Evolutionary conservation across 2,113 vertebrate genomes (phyloP), one percentile per base, ranked within the genome.

Genomic region (Potamarius usumacintae): DNA sequence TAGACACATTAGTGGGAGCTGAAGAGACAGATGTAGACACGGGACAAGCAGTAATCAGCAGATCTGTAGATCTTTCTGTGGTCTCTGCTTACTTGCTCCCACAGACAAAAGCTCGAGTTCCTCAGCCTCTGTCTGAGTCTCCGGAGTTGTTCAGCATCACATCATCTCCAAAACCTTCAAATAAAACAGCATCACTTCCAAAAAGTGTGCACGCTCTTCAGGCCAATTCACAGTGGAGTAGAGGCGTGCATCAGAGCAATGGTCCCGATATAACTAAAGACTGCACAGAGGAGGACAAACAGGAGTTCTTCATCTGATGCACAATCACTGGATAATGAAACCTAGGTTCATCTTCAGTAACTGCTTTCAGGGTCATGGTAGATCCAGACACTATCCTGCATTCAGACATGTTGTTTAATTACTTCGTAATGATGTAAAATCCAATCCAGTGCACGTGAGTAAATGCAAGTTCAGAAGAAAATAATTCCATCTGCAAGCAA

Each of bases 21-120:
- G 96, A 97, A 91, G 98, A 99, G 94, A 99, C 98, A 0, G 96
- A 98, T n/a, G 97, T 99, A 76, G 97, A 99, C 94, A 98, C 98
- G 0, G 97, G 98, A 71, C 91, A 95, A 92, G 95, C 93, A 65
- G 94, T 98, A 0, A 93, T 94, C 55, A 95, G 89, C 18, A 88
- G 91, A 90, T 82, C 82, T 0, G 87, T 96, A 4, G 97, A 99
- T 93, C 92, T 98, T 0, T 96, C 97, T 0, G 96, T 97, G 84
- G 96, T 98, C 85, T 99, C 98, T 0, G 97, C 96, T 0, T 97
- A 98, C 65, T 94, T 96, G 6, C 94, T 60, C 9, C 83, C 89
- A 50, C 82, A 85, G 18, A 52, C 42, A 65, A n/a, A 93, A 89
- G 89, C 88, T 34, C 81, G 77, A 67, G 86, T 90, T 53, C 63